A percentile compares a stretch with the other conserved stretches of the same genome.
These are phyloP conservation scores for Trididemnum clinides DNA, from an alignment of 23 tunicate genomes.

Conservation along the genomic window DNA sequence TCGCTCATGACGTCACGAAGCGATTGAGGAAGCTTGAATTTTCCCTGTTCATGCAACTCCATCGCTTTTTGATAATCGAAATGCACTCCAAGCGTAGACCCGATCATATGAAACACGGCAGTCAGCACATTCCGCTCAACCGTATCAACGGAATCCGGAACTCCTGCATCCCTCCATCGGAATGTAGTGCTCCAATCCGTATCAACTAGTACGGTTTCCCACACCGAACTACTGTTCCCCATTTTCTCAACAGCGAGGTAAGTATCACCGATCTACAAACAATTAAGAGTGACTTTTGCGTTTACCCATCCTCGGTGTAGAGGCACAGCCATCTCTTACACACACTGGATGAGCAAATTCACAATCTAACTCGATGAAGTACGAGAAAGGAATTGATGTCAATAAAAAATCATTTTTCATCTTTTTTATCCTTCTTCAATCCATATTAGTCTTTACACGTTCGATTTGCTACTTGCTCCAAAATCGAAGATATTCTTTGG, in stretches of 20 bases:
- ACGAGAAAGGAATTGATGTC: too few relatives aligned
- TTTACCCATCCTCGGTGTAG: too few relatives aligned
- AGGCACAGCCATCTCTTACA: too few relatives aligned
- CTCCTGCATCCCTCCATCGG: constrained; percentile 61
- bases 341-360: too few relatives aligned
- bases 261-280: constrained; percentile 64
- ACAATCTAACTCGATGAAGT: too few relatives aligned
- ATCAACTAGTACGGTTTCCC: constrained; percentile 64
- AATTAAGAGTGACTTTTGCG: too few relatives aligned
- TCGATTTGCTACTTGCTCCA: too few relatives aligned
- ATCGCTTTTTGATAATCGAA: constrained; percentile 67
- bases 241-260: constrained; percentile 71
- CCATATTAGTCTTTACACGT: too few relatives aligned
- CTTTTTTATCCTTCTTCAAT: too few relatives aligned
- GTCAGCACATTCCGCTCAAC: constrained; percentile 70
- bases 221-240: constrained; percentile 11
- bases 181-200: constrained; percentile 91
- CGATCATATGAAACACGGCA: constrained; percentile 61
- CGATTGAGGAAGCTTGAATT: constrained; percentile 17
- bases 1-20: constrained; percentile 40
- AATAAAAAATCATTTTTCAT: too few relatives aligned
- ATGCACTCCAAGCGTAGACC: constrained; percentile 30
- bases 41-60: constrained; percentile 40
- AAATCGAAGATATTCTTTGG: too few relatives aligned
- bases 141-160: not conserved